Conservation (phyloP, 2,888 invertebrate genomes). For the Coelogynopora nodosa region DNA sequence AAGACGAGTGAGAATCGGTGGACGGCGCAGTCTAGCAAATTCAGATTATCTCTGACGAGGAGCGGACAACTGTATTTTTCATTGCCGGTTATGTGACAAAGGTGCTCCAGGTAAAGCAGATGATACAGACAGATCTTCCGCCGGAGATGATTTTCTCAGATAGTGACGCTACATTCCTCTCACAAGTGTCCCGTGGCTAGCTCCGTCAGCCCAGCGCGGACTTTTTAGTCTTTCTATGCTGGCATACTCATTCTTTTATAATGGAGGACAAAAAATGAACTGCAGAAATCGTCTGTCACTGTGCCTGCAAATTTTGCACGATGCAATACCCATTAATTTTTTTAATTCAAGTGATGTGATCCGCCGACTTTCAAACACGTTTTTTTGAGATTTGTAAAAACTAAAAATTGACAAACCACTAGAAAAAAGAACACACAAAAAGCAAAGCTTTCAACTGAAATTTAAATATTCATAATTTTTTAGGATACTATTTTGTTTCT, state of each 20-base stretch:
- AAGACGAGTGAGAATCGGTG: not conserved
- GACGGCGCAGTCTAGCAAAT: not conserved
- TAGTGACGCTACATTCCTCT: not conserved
- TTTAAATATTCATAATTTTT: constrained; percentile 3
- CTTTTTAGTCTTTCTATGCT: not conserved
- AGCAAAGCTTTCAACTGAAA: not conserved
- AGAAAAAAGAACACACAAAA: not conserved
- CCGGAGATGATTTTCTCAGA: not conserved
- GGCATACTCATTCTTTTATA: not conserved
- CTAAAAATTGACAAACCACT: not conserved
- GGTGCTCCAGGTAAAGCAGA: not conserved
- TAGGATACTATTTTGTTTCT: too few species aligned
- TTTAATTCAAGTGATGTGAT: not conserved
- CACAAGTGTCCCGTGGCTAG: not conserved
- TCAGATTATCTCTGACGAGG: not conserved
- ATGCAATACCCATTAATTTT: not conserved
- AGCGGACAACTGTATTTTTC: not conserved
- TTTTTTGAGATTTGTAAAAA: not conserved
- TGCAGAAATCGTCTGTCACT: not conserved
- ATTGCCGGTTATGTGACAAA: not conserved
- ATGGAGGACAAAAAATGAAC: not conserved
- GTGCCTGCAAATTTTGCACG: not conserved
- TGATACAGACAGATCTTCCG: not conserved
- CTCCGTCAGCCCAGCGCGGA: not conserved
- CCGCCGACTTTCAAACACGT: not conserved